Evolutionary conservation across 2,888 invertebrate genomes (phyloP), one percentile per base, ranked within the genome.

Genomic region (Acanthosoma haemorrhoidale): DNA sequence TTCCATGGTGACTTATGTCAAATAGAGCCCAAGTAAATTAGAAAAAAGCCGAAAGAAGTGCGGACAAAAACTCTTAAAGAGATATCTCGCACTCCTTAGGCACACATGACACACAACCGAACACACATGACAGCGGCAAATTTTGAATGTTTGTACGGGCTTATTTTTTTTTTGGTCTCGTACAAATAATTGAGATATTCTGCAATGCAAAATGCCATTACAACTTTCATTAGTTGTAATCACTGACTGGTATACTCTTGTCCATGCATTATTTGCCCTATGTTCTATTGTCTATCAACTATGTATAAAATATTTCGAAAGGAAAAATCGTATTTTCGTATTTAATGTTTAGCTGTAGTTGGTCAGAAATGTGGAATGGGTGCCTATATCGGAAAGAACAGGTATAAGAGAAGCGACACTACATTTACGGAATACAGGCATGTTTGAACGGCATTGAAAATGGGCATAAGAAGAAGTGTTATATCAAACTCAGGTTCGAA

Each of bases 91-190:
- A 67, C 67, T 67, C 32, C 67, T 25, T 9, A 32, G 32, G 51
- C 51, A 67, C n/a, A n/a, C n/a, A n/a, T n/a, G n/a, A n/a, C n/a
- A n/a, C n/a, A n/a, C 67, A 67, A 67, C 67, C 67, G 67, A 67
- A 9, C 43, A 36, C 43, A 67, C 67, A 67, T 51, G 32, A 38
- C 39, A 63, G 36, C 70, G 66, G 39, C 11, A 61, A 68, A 41
- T 43, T 71, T 61, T 58, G 60, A 68, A 67, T 43, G 25, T n/a
- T 68, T 68, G 71, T 71, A 71, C 71, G 71, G 71, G 60, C 71
- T 57, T 60, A 1, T 59, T 68, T 59, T n/a, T n/a, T n/a, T 36
- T 38, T 31, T 57, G 38, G 57, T 71, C 71, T 60, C 71, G 71
- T 71, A 71, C 71, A 71, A 43, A 60, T 41, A 57, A 61, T 59